Evolutionary conservation across 2,797 vertebrate genomes (phyloP), one percentile per base, ranked within the genome.

Genomic region (Lutjanus argentimaculatus): DNA sequence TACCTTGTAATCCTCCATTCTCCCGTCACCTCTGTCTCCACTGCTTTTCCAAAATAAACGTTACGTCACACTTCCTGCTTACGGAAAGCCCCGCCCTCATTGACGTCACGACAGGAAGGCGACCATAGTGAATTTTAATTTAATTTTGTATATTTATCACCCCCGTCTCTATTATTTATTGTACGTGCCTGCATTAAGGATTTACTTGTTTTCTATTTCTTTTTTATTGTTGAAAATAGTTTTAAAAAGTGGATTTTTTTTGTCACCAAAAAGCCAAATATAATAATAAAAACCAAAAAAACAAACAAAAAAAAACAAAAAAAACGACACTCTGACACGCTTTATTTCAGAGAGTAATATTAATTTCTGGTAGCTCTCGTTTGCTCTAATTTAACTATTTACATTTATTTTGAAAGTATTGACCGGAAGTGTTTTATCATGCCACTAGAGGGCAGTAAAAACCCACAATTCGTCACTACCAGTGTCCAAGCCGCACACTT

Each of bases 1-100:
- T 91, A 96, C 95, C 94, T 95, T 95, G 58, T 85, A 93, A 79
- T 92, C 92, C 4, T 93, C 94, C 95, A 96, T 96, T 91, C 77
- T 91, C 78, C 56, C 21, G 57, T 73, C 77, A 72, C 53, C 55
- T 77, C 49, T 48, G 67, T 53, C 43, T 57, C 66, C 25, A 58
- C 68, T 88, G 59, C 64, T 77, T 86, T 84, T 77, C 91, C 93
- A 95, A 92, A 96, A 95, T 93, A 96, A 93, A 91, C 36, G 79
- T 84, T 80, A 94, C 93, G 92, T 93, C 93, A 94, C 30, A 70
- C 85, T 94, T 95, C 92, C 89, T 82, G 81, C 48, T 84, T 14
- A 7, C 1, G 7, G 2, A 57, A 16, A 45, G 58, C 25, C 52
- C 77, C 88, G 82, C 92, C 94, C 19, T 0, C 2, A 1, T 1